Conservation (phyloP, 2,113 vertebrate genomes). For the Nannospalax galili region DNA sequence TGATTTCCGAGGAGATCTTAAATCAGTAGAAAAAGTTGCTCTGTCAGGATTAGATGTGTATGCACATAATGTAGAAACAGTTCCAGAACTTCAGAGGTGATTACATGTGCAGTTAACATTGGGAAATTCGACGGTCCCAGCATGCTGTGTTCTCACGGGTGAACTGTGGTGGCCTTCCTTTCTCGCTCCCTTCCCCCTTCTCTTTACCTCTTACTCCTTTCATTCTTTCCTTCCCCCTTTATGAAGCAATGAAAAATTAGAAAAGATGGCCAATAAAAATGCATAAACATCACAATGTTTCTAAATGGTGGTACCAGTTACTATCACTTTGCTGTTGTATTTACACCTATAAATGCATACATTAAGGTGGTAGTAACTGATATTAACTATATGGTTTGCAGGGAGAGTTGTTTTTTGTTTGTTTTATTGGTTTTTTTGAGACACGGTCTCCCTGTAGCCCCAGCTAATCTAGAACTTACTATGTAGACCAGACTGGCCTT, state of each 20-base stretch:
- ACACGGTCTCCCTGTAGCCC: no score
- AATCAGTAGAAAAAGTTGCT: conserved; percentile 92
- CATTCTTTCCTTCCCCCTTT: not conserved
- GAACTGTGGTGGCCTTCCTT: no score
- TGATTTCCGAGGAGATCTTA: conserved; percentile 95
- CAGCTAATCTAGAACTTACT: no score
- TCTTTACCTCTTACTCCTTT: not conserved
- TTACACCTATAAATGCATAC: not conserved
- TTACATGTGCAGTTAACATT: not conserved
- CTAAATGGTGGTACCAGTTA: not conserved
- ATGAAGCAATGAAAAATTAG: not conserved
- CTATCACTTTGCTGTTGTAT: not conserved
- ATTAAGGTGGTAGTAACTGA: not conserved
- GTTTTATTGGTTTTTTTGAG: no score
- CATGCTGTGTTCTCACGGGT: not conserved
- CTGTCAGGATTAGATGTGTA: conserved; percentile 96
- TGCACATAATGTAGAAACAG: conserved; percentile 97
- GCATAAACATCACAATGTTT: not conserved
- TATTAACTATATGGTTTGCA: no score
- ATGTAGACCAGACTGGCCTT: no score
- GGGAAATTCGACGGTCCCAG: not conserved
- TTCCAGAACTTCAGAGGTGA: conserved; percentile 94
- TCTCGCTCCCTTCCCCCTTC: not conserved
- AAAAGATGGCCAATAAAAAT: conserved; percentile 24
- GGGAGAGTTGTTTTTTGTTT: not conserved